These are phyloP conservation scores for Scopus umbretta DNA, from an alignment of 2,113 vertebrate species.

Conservation along the genomic window DNA sequence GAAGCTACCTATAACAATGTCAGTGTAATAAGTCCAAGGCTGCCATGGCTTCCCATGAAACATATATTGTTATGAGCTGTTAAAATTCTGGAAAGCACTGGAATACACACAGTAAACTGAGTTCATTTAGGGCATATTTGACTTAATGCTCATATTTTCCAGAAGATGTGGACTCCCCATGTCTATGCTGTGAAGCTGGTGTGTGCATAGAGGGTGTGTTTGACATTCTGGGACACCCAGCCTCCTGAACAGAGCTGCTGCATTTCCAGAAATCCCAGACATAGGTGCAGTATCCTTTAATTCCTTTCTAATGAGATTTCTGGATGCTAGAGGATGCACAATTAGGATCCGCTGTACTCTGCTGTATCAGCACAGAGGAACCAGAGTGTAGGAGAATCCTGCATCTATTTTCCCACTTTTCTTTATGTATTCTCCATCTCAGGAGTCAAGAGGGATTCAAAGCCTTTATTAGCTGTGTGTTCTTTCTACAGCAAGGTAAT, in stretches of 20 bases:
- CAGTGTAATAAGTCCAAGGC: not conserved
- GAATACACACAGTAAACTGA: not conserved
- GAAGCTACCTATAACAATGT: not conserved
- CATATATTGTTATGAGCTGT: not conserved
- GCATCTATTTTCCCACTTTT: not conserved
- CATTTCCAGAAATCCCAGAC: not conserved
- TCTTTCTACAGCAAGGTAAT: not conserved
- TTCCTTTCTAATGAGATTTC: slow-evolving; percentile 24
- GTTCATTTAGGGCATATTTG: not conserved
- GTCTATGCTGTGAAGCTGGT: not conserved
- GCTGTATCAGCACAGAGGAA: not conserved
- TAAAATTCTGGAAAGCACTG: not conserved
- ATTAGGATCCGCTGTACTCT: not conserved
- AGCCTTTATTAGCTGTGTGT: not conserved
- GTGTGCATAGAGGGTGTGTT: not conserved
- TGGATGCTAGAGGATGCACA: not conserved
- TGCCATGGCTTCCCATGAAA: not conserved
- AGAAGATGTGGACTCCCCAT: accelerated
- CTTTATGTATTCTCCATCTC: not conserved
- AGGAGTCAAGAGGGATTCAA: not conserved
- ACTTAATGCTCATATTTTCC: not conserved
- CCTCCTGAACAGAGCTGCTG: not conserved
- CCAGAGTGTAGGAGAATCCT: not conserved
- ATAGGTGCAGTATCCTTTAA: not conserved
- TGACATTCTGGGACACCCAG: not conserved